Conservation (phyloP, 2,797 vertebrate genomes). For the Lemur catta region DNA sequence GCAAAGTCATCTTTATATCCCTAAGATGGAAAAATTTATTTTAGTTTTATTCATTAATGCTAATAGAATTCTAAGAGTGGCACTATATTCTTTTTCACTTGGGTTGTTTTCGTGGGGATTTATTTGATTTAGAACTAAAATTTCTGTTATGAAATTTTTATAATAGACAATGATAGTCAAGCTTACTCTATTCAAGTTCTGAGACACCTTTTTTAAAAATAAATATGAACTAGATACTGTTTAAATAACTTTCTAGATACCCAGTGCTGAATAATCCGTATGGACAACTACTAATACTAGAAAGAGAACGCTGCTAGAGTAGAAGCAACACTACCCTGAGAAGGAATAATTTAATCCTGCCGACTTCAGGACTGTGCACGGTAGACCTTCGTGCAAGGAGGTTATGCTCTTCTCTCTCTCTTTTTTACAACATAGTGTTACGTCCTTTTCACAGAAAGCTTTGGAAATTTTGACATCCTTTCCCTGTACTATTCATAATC, state of each 20-base stretch:
- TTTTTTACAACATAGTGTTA: not conserved
- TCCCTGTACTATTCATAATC: not conserved
- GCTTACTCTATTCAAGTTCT: not conserved
- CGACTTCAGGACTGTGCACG: not conserved
- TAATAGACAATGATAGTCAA: not conserved
- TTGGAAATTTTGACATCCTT: not conserved
- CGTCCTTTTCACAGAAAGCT: not conserved
- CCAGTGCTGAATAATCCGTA: not conserved
- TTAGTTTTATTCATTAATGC: not conserved
- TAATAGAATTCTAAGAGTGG: not conserved
- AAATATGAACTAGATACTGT: not conserved
- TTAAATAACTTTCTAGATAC: not conserved
- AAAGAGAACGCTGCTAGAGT: not conserved
- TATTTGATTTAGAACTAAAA: conserved; percentile 5
- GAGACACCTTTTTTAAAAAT: not conserved
- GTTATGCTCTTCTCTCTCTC: not conserved
- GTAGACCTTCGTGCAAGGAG: not conserved
- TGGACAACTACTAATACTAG: not conserved
- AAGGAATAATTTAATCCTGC: not conserved
- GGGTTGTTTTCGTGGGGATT: not conserved
- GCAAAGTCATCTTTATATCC: not conserved
- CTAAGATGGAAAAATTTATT: not conserved
- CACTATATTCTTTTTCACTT: not conserved
- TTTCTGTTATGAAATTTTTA: not conserved
- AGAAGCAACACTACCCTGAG: not conserved